Percentiles rank a stretch among this genome's conserved stretches.
Evolutionary conservation across 1,140 invertebrate species (phyloP).

Genomic region (Eriosoma lanigerum): DNA sequence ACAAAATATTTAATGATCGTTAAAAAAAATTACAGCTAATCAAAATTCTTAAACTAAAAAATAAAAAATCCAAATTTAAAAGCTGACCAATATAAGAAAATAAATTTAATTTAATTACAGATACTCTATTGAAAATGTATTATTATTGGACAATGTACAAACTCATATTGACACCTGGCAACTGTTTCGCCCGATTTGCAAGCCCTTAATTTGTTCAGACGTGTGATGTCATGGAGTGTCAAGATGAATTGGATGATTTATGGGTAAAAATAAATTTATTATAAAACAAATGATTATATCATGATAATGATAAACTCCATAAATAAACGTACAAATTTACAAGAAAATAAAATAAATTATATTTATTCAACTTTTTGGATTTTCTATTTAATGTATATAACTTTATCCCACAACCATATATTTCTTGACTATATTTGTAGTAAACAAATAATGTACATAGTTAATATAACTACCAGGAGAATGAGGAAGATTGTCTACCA

Average conservation of each 20-base stretch:
- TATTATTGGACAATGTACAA: too few species aligned
- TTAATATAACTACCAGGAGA: slow-evolving; percentile 18
- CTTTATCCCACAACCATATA: slow-evolving; percentile 16
- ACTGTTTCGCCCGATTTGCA: too few species aligned
- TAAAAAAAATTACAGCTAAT: slow-evolving; percentile 42
- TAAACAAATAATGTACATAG: slow-evolving; percentile 8
- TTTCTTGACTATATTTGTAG: not conserved
- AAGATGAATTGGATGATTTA: too few species aligned
- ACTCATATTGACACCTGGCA: too few species aligned
- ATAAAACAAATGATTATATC: too few species aligned
- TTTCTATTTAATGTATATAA: slow-evolving; percentile 10
- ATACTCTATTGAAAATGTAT: too few species aligned
- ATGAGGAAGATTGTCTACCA: slow-evolving; percentile 34
- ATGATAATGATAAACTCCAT: too few species aligned
- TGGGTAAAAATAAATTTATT: too few species aligned
- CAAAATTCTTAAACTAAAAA: slow-evolving; percentile 26
- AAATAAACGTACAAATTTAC: too few species aligned
- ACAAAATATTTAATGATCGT: not conserved
- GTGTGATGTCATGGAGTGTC: too few species aligned
- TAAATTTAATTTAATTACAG: not conserved
- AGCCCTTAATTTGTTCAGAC: too few species aligned
- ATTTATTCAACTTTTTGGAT: not conserved
- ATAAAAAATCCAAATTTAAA: slow-evolving; percentile 42
- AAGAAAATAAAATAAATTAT: too few species aligned
- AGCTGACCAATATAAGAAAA: not conserved